Percentiles rank a stretch among this genome's conserved stretches.
phyloP scores from a whole-genome alignment of 2,888 invertebrate species.

The Lepetodrilus schrolli region DNA sequence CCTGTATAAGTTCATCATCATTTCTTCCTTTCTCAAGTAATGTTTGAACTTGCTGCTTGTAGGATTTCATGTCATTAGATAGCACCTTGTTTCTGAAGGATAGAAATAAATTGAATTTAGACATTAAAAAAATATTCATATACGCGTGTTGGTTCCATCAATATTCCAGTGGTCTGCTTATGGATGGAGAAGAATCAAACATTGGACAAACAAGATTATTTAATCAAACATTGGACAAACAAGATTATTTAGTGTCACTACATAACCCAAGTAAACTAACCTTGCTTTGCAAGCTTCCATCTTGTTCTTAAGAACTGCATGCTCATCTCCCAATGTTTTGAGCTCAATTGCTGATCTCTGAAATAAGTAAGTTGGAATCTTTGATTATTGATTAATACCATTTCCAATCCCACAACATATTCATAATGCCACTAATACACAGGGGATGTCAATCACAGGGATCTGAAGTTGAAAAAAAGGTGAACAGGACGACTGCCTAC shows the following conservation, averaged over 20 bases:
- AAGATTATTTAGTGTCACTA: too few species aligned
- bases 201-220: too few species aligned
- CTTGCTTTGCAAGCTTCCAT: conserved; percentile 73
- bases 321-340: conserved; percentile 68
- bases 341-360: conserved; percentile 68
- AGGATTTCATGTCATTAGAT: conserved; percentile 69
- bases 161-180: not conserved
- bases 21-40: conserved; percentile 74
- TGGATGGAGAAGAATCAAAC: too few species aligned
- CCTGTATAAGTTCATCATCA: conserved; percentile 75
- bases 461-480: too few species aligned
- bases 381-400: too few species aligned
- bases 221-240: too few species aligned
- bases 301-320: conserved; percentile 67
- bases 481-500: too few species aligned
- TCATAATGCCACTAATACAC: too few species aligned
- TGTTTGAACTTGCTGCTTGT: conserved; percentile 71
- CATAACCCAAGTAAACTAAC: too few species aligned
- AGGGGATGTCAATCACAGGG: too few species aligned
- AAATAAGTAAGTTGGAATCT: too few species aligned
- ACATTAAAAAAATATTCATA: not conserved
- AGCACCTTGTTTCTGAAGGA: conserved; percentile 70
- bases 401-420: too few species aligned
- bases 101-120: not conserved
- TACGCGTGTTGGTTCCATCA: not conserved